Evolutionary conservation across 1,140 invertebrate species (phyloP).

Genomic region (Homarus americanus): DNA sequence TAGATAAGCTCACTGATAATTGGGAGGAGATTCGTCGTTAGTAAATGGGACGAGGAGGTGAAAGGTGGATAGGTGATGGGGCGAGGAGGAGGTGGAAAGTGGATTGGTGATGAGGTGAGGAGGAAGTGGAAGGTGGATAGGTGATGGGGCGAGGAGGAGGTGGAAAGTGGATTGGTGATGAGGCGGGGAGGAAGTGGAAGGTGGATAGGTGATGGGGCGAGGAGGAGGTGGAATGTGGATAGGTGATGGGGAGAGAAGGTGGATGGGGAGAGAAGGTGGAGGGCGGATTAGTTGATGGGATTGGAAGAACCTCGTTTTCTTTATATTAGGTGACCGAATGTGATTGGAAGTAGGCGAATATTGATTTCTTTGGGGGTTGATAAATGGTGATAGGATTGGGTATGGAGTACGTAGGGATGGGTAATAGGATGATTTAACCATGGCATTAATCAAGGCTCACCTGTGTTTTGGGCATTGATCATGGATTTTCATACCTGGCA

Average conservation of each 20-base stretch:
- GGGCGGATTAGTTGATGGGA: not conserved
- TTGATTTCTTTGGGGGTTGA: no score
- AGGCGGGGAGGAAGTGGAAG: not conserved
- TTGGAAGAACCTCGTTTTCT: no score
- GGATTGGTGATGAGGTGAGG: not conserved
- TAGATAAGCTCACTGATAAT: conserved; percentile 15
- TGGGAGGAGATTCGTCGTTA: not conserved
- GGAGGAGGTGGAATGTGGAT: not conserved
- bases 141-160: not conserved
- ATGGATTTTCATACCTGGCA: no score
- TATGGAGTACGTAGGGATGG: not conserved
- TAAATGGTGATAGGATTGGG: no score
- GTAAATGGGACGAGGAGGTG: not conserved
- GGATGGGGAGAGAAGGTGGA: not conserved
- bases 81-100: not conserved
- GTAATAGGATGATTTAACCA: not conserved
- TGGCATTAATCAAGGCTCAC: no score
- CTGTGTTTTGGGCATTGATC: no score
- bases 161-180: not conserved
- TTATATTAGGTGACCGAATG: no score
- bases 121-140: not conserved
- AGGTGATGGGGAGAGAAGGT: not conserved
- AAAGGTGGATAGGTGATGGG: conserved; percentile 1
- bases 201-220: not conserved
- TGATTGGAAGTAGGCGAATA: no score